Base-by-base conservation (phyloP, 2,113 vertebrate species). In the Callionymus lyra region DNA sequence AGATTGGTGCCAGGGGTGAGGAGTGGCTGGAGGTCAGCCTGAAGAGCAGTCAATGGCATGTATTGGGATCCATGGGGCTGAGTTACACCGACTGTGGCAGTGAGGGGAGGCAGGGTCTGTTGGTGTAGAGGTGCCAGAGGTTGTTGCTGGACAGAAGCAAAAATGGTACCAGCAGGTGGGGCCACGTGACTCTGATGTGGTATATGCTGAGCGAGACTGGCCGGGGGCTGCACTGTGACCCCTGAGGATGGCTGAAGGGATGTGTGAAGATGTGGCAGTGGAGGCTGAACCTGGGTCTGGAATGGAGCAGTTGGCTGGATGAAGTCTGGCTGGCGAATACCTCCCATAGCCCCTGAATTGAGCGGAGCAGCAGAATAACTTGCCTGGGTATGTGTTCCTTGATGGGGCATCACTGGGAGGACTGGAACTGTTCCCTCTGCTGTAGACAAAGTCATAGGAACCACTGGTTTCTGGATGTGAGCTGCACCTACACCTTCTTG, bases 301-400 rank as follows among this genome's bases (percentile, higher is more conserved):
- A 83, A 80, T 6, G 81, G 81, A 40, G 81, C 81, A 0, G 81
- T 83, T 15, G 78, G 81, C 44, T 81, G 81, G 53, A 81, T 80
- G 12, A 83, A 83, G 54, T 83, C 80, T 9, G 80, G 80, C 41
- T 77, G 78, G 10, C 60, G 40, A 17, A 52, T 36, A 17, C 41
- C 27, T 16, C 54, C 62, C 2, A 58, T 6, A 15, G 63, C 38
- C 16, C 64, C 74, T 6, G 59, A n/a, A 1, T 55, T 56, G 19
- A 67, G 65, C 51, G 74, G 73, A 21, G 70, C 45, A 6, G 56
- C 31, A 15, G 63, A 19, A 16, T 74, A 76, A 15, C 55, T 59
- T 16, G 34, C 67, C n/a, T 59, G 59, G 14, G 56, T 16, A 11
- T 53, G 60, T 16, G 50, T 38, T 13, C 74, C 4, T 42, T 66